Evolutionary conservation across 2,888 invertebrate genomes (phyloP).

Genomic region (Macropis europaea): DNA sequence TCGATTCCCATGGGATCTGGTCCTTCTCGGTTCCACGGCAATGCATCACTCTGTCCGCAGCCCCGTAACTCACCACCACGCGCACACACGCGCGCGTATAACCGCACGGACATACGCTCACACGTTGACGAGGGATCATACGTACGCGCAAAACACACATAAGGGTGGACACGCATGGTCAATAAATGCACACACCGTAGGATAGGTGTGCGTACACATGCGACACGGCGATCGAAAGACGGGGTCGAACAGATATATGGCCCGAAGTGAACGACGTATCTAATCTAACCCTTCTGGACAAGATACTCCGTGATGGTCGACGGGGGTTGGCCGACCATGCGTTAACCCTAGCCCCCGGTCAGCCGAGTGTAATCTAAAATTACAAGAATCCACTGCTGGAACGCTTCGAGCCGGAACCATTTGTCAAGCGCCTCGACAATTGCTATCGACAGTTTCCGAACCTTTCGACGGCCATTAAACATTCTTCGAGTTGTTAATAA

Average conservation of each 20-base stretch:
- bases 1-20: constrained; percentile 77
- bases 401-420: constrained; percentile 32
- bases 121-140: constrained; percentile 2
- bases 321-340: constrained; percentile 59
- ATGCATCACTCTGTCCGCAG: constrained; percentile 80
- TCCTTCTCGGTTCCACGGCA: constrained; percentile 75
- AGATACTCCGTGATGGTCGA: constrained; percentile 73
- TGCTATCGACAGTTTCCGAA: constrained; percentile 54
- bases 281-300: constrained; percentile 78
- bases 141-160: constrained; percentile 20
- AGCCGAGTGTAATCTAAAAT: constrained; percentile 67
- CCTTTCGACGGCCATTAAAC: constrained; percentile 7
- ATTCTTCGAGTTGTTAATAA: not conserved
- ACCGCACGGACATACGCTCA: constrained; percentile 42
- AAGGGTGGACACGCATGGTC: constrained; percentile 59
- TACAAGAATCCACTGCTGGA: constrained; percentile 62
- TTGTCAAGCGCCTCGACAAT: constrained; percentile 58
- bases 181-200: constrained; percentile 49
- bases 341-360: constrained; percentile 58
- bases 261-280: constrained; percentile 75
- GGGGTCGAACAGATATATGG: constrained; percentile 74
- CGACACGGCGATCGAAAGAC: constrained; percentile 71
- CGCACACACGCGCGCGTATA: constrained; percentile 48
- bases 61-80: constrained; percentile 76
- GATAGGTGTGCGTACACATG: constrained; percentile 35